Evolutionary conservation across 1,140 invertebrate species (phyloP), one percentile per base, ranked within the genome.

Genomic region (Anastrepha obliqua): DNA sequence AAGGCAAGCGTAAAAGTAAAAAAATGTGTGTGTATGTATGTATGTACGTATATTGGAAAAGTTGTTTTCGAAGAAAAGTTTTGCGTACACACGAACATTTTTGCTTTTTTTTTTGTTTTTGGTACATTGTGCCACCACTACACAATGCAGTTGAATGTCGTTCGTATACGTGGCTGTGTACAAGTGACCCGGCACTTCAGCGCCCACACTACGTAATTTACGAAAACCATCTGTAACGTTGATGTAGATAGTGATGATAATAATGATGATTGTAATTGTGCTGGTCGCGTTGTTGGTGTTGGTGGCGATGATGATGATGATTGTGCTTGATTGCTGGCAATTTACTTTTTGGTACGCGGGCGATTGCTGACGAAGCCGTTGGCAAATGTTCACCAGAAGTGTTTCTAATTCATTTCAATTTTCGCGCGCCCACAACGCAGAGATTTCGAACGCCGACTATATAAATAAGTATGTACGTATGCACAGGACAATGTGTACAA

Each of bases 381-480:
- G 74, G 47, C 74, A 81, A 81, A 81, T n/a, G 74, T 55, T 81
- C 74, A n/a, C 74, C 74, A 81, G 74, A 81, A 81, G 74, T 81
- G 74, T 55, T 81, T 55, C 74, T 81, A 81, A 81, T 55, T 81
- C 74, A 81, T 81, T 81, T 81, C 44, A 81, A 81, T 81, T 81
- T 81, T 29, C 47, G 15, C 47, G 47, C 74, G 74, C 74, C 44
- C 44, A 74, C 44, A 81, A 55, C 42, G 70, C 70, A 74, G 44
- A 47, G 42, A 44, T 74, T 6, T 13, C 39, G 70, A 74, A 39
- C 39, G 5, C 70, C 4, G 15, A n/a, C 44, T 74, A 51, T 42
- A 55, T 17, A 58, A 20, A 81, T 55, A 29, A 9, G 15, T 5
- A 81, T 55, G 17, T 47, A 15, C 15, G 15, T 4, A 74, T 74